A percentile compares a stretch with the other conserved stretches of the same genome.
phyloP scores from a whole-genome alignment of 1,140 invertebrate species.

The Tenebrio molitor region DNA sequence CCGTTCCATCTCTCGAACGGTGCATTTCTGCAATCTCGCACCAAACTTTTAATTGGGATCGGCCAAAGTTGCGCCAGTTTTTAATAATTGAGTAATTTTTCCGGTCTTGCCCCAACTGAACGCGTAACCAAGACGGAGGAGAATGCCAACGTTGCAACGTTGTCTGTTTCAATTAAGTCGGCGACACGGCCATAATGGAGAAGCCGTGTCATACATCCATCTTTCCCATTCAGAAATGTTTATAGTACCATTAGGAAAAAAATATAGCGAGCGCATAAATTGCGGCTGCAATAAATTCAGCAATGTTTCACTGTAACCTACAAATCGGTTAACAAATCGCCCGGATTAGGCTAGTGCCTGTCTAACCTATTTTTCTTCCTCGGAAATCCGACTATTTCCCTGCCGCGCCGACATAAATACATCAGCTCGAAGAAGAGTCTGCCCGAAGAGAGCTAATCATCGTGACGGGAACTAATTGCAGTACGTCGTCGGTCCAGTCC shows the following conservation, averaged over 20 bases:
- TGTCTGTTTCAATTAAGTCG: slow-evolving; percentile 17
- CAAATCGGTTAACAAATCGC: slow-evolving; percentile 40
- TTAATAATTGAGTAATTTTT: too few relatives aligned
- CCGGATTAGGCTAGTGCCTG: slow-evolving; percentile 34
- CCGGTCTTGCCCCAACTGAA: too few relatives aligned
- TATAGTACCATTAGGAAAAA: slow-evolving; percentile 25
- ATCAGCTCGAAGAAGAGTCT: slow-evolving; percentile 8
- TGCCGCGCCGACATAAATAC: slow-evolving; percentile 19
- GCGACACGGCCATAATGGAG: slow-evolving; percentile 19
- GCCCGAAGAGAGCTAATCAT: neutral
- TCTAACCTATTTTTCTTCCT: slow-evolving; percentile 35
- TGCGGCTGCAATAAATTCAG: slow-evolving; percentile 14
- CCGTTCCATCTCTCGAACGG: too few relatives aligned
- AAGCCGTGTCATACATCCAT: slow-evolving; percentile 25
- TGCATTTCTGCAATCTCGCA: too few relatives aligned
- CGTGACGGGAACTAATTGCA: too few relatives aligned
- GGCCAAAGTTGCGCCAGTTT: too few relatives aligned
- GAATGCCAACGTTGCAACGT: too few relatives aligned
- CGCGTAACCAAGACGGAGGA: too few relatives aligned
- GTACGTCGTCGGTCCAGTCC: too few relatives aligned
- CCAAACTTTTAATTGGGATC: too few relatives aligned
- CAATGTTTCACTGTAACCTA: slow-evolving; percentile 34
- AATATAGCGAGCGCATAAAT: slow-evolving; percentile 34
- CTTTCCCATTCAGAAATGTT: slow-evolving; percentile 29
- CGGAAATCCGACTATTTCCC: slow-evolving; percentile 27